A percentile compares a stretch with the other conserved stretches of the same genome.
Conservation (phyloP, 2,113 vertebrate species). For the Engraulis encrasicolus region DNA sequence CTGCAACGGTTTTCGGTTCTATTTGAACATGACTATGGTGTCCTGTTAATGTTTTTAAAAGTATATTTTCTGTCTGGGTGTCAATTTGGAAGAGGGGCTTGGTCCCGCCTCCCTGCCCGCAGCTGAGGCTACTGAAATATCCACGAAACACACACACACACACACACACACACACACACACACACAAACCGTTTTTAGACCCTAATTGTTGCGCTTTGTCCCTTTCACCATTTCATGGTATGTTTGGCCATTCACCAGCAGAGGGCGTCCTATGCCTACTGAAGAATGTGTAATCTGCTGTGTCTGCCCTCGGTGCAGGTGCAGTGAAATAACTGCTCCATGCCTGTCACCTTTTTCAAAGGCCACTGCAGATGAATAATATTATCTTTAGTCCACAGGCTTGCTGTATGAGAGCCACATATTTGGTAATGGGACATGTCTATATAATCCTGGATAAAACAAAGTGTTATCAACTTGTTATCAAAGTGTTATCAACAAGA, state of each 20-base stretch:
- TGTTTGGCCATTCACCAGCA: not conserved
- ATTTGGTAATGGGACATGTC: not conserved
- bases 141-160: too few species aligned
- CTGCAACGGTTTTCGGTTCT: too few species aligned
- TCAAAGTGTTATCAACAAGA: too few species aligned
- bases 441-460: too few species aligned
- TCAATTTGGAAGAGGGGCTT: too few species aligned
- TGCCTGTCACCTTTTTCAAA: not conserved
- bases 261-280: not conserved
- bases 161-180: too few species aligned
- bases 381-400: not conserved
- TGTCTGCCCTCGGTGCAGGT: not conserved
- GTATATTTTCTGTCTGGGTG: too few species aligned
- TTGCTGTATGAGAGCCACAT: not conserved
- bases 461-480: too few species aligned
- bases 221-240: not conserved
- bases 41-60: too few species aligned
- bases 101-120: too few species aligned
- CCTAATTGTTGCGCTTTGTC: not conserved
- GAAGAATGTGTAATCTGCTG: not conserved
- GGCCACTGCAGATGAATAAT: not conserved
- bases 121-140: too few species aligned
- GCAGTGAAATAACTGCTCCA: not conserved
- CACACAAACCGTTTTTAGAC: not conserved
- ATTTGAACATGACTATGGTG: too few species aligned